Evolutionary conservation across 2,888 invertebrate species (phyloP), one percentile per base, ranked within the genome.

Genomic region (Drosophila maculinotata): DNA sequence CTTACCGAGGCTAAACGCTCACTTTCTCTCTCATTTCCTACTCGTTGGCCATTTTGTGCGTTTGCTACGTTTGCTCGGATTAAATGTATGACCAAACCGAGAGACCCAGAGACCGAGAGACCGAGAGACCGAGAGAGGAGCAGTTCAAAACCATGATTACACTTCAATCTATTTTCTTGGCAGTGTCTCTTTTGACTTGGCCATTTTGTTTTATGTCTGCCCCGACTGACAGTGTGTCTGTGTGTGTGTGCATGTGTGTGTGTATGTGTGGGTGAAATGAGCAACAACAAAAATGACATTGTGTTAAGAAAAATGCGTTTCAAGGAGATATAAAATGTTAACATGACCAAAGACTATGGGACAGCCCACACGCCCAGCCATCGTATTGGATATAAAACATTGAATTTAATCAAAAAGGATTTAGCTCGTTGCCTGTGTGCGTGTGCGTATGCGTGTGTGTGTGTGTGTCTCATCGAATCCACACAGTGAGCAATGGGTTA

Each of bases 321-420:
- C 86, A 85, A 83, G 82, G 86, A 82, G 70, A 85, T 87, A 83
- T 82, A 84, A 82, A 84, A 83, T 87, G 82, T 87, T 87, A 74
- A 82, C 82, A 77, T 85, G 87, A 73, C 80, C 80, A 59, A 71
- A 57, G 76, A 56, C 62, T 67, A 38, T 25, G 35, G 35, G 9
- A 49, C 45, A 59, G 56, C 36, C 42, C 59, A 52, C 39, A 36
- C 48, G 23, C 45, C 54, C 69, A 38, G 56, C 58, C 73, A 75
- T 23, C 68, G 58, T 65, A 78, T 84, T 87, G 83, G 86, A 84
- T 79, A 84, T 87, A 84, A 84, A 84, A 87, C 88, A 84, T 84
- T 84, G 88, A 84, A 84, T 84, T 84, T 87, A 84, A 84, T 84
- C 83, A 84, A 84, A 84, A 84, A 87, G 83, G 83, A 84, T 84